Evolutionary conservation across 2,797 vertebrate genomes (phyloP).

Genomic region (Acanthornis magna): DNA sequence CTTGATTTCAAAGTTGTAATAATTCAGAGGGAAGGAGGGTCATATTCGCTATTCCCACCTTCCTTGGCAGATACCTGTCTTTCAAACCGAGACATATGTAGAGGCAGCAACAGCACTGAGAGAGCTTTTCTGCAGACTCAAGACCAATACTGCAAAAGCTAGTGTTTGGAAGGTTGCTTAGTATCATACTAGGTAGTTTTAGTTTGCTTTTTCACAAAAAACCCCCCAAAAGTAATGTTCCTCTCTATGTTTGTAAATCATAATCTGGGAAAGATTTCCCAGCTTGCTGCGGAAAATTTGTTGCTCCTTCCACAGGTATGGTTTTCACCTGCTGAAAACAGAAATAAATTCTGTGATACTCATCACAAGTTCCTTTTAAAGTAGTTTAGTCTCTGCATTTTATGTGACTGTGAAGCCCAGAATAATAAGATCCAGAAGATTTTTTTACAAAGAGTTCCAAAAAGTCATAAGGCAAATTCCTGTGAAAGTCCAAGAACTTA

Average conservation of each 20-base stretch:
- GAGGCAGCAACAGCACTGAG: not conserved
- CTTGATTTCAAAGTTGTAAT: no score
- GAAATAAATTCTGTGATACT: not conserved
- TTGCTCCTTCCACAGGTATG: not conserved
- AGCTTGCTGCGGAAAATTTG: not conserved
- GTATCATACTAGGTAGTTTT: not conserved
- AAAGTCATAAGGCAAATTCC: not conserved
- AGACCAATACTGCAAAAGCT: not conserved
- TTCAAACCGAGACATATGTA: no score
- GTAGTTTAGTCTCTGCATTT: not conserved
- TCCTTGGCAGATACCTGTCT: no score
- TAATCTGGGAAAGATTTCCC: not conserved
- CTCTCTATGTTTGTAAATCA: not conserved
- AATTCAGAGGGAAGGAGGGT: no score
- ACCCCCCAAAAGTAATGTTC: not conserved
- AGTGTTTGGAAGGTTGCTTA: not conserved
- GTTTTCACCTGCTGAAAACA: not conserved
- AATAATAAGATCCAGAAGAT: not conserved
- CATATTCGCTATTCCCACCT: no score
- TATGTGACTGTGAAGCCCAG: not conserved
- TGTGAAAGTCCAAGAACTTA: not conserved
- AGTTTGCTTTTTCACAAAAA: not conserved
- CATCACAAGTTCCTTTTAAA: not conserved
- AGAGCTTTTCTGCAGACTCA: not conserved
- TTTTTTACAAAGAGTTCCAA: not conserved